Percentiles rank a stretch among this genome's conserved stretches.
Evolutionary conservation across 2,888 invertebrate species (phyloP).

Genomic region (Acleris laterana): DNA sequence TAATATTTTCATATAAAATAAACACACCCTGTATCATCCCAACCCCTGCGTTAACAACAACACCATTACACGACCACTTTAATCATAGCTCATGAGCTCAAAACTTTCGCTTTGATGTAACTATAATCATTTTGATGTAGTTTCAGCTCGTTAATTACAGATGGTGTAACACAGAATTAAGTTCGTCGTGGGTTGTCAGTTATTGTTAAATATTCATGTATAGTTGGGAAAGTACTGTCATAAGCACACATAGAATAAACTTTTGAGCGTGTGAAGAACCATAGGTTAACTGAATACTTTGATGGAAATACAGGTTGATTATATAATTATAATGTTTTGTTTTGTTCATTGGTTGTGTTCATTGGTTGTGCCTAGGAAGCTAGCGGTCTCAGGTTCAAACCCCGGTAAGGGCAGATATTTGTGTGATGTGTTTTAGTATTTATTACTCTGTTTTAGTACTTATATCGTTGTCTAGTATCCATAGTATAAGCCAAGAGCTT

Average conservation of each 20-base stretch:
- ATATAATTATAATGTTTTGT: too few species aligned
- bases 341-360: too few species aligned
- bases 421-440: too few species aligned
- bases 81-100: constrained; percentile 17
- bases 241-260: constrained; percentile 2
- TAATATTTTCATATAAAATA: too few species aligned
- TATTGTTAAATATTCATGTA: constrained; percentile 32
- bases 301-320: too few species aligned
- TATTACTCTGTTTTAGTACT: too few species aligned
- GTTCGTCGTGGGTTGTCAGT: constrained; percentile 27
- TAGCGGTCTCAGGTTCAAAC: too few species aligned
- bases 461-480: too few species aligned
- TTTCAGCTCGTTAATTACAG: constrained; percentile 32
- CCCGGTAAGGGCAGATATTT: too few species aligned
- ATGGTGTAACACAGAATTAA: constrained; percentile 28
- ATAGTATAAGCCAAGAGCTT: too few species aligned
- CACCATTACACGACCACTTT: not conserved
- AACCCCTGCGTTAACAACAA: not conserved
- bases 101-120: constrained; percentile 34
- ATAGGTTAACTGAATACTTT: too few species aligned
- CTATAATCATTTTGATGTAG: constrained; percentile 31
- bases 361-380: too few species aligned
- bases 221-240: not conserved
- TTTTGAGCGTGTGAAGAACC: not conserved
- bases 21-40: not conserved